Base-by-base conservation (phyloP, 2,113 vertebrate species). In the Plectropomus leopardus region DNA sequence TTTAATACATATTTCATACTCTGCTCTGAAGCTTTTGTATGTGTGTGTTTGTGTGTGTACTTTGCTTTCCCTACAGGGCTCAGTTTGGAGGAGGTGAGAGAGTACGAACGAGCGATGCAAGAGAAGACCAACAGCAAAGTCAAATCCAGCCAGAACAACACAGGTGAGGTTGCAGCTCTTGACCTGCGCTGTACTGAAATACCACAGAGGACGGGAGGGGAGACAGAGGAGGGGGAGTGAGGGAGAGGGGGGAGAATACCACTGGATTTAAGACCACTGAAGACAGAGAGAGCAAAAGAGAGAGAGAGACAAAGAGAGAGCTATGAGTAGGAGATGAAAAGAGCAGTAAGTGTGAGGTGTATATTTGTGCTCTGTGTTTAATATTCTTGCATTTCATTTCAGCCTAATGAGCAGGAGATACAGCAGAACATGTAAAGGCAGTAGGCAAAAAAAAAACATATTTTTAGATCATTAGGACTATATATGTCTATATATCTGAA, bases 51-150 rank as follows among this genome's bases (percentile, higher is more conserved):
- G 40, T 45, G 26, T 79, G 63, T 72, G 63, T 70, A 14, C 54
- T 51, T 16, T 63, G 63, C 19, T 58, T 42, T 72, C 14, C 76
- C 85, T 57, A 59, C 80, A 96, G 96, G 95, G 21, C 93, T 96
- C 88, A 93, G 67, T 82, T 72, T 96, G 80, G 94, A 96, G 59
- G 91, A 95, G 80, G 95, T 96, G 83, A 94, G 95, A 60, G 84
- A 93, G 67, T 96, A 92, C 30, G 96, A 96, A 84, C 91, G 19
- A 53, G 47, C 74, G 19, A 94, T 94, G 88, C 95, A 95, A 86
- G 91, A 96, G 86, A 90, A 93, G 87, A 96, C 95, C 83, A 96
- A 96, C 93, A 90, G 76, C 89, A 96, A 96, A 91, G 89, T 96
- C 69, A 96, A 95, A 89, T 89, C 69, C 30, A 89, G 76, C 69